These are phyloP conservation scores for Phalanger gymnotis DNA, from an alignment of 2,797 vertebrate genomes.

Conservation along the genomic window DNA sequence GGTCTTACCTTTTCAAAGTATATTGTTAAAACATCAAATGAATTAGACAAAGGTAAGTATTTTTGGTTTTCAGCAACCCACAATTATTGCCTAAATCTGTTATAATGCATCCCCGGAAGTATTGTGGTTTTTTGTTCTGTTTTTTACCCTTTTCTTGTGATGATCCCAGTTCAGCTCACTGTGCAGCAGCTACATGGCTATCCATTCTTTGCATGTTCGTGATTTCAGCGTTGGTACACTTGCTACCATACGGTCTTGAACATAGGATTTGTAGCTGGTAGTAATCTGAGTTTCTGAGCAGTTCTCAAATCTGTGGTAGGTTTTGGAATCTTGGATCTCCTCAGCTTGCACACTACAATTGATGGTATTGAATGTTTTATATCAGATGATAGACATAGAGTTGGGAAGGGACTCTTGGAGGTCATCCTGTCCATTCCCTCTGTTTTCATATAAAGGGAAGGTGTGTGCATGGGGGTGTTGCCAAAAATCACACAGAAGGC, in stretches of 20 bases:
- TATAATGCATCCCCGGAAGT: neutral
- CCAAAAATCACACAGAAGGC: neutral
- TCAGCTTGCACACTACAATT: neutral
- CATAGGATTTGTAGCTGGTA: neutral
- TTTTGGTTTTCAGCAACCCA: neutral
- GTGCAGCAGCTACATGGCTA: neutral
- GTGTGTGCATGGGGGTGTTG: neutral
- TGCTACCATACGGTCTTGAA: neutral
- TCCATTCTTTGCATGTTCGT: neutral
- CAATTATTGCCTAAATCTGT: neutral
- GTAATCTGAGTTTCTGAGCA: neutral
- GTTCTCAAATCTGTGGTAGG: neutral
- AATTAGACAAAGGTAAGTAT: neutral
- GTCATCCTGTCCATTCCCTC: neutral
- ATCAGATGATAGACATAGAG: neutral
- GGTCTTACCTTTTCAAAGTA: neutral
- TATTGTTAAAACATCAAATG: neutral
- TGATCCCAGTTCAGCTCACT: neutral
- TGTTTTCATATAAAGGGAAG: neutral
- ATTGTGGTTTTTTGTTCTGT: neutral
- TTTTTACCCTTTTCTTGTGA: neutral
- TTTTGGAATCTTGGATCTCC: neutral
- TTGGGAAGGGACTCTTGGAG: neutral
- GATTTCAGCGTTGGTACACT: neutral
- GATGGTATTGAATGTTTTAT: neutral